Evolutionary conservation across 2,888 invertebrate species (phyloP).

Genomic region (Blastobasis adustella): DNA sequence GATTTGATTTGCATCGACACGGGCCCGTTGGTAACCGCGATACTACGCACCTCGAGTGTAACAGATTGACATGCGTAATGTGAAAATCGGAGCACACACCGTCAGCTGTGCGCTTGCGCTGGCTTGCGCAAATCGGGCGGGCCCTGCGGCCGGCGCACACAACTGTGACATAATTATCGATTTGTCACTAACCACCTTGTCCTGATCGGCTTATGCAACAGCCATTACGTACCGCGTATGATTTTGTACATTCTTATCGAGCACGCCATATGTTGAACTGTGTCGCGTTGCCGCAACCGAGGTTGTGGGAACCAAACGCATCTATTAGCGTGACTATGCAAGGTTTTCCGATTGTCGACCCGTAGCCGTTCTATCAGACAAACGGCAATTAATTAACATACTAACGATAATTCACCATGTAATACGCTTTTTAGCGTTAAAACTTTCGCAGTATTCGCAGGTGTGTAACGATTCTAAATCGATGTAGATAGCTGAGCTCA

Average conservation of each 20-base stretch:
- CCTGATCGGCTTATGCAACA: neutral
- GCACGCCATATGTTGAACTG: neutral
- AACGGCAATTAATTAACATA: too few species aligned
- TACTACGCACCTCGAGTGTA: neutral
- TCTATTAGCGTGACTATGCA: neutral
- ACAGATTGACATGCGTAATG: slow-evolving; percentile 19
- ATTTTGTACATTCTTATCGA: neutral
- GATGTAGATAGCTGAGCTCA: too few species aligned
- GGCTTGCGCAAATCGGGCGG: too few species aligned
- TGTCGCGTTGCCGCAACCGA: neutral
- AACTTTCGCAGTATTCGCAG: too few species aligned
- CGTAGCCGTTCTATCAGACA: neutral
- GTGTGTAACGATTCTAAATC: too few species aligned
- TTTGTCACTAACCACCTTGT: slow-evolving; percentile 15
- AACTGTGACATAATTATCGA: slow-evolving; percentile 42
- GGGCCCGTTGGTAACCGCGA: too few species aligned
- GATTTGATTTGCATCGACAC: too few species aligned
- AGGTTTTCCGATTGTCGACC: neutral
- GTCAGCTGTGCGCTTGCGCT: slow-evolving; percentile 31
- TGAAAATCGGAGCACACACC: slow-evolving; percentile 29
- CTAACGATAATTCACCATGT: too few species aligned
- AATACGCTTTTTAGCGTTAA: too few species aligned
- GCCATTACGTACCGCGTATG: neutral
- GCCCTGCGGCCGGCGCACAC: slow-evolving; percentile 13
- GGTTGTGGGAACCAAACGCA: neutral